A percentile compares a stretch with the other conserved stretches of the same genome.
Conservation (phyloP, 2,888 invertebrate species). For the Cantharis nigra region DNA sequence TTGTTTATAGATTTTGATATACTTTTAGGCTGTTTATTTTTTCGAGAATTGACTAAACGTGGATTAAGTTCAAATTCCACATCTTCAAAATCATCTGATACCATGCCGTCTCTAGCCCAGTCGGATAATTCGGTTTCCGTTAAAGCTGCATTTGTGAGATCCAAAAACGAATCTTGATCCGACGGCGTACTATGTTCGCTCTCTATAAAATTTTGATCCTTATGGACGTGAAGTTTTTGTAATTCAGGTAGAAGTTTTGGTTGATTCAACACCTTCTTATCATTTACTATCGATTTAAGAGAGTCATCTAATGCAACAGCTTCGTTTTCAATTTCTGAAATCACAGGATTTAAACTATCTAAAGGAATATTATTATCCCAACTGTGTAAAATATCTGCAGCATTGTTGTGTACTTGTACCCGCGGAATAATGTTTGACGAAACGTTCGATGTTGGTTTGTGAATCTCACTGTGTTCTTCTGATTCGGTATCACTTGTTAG, state of each 20-base stretch:
- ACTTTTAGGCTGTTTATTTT: slow-evolving; percentile 41
- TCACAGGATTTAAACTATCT: slow-evolving; percentile 38
- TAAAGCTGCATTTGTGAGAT: slow-evolving; percentile 71
- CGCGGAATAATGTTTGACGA: slow-evolving; percentile 57
- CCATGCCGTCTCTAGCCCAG: slow-evolving; percentile 83
- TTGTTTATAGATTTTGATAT: slow-evolving; percentile 45
- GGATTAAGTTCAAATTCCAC: slow-evolving; percentile 65
- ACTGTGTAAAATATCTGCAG: slow-evolving; percentile 32
- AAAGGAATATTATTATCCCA: slow-evolving; percentile 35
- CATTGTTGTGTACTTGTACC: slow-evolving; percentile 66
- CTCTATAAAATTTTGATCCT: slow-evolving; percentile 36
- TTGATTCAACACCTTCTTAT: slow-evolving; percentile 54
- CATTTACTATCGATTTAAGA: slow-evolving; percentile 49
- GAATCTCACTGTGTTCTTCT: slow-evolving; percentile 42
- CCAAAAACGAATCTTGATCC: slow-evolving; percentile 63
- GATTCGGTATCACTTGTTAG: slow-evolving; percentile 57
- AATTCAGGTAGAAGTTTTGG: slow-evolving; percentile 52
- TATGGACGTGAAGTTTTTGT: slow-evolving; percentile 37
- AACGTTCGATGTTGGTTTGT: slow-evolving; percentile 38
- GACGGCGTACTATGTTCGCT: slow-evolving; percentile 65
- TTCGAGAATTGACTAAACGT: slow-evolving; percentile 51
- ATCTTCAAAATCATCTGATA: slow-evolving; percentile 75
- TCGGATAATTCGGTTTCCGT: slow-evolving; percentile 89
- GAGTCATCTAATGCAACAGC: slow-evolving; percentile 34
- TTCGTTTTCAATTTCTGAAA: slow-evolving; percentile 26